Evolutionary conservation across 2,113 vertebrate species (phyloP).

Genomic region (Mormyrus iriodes): DNA sequence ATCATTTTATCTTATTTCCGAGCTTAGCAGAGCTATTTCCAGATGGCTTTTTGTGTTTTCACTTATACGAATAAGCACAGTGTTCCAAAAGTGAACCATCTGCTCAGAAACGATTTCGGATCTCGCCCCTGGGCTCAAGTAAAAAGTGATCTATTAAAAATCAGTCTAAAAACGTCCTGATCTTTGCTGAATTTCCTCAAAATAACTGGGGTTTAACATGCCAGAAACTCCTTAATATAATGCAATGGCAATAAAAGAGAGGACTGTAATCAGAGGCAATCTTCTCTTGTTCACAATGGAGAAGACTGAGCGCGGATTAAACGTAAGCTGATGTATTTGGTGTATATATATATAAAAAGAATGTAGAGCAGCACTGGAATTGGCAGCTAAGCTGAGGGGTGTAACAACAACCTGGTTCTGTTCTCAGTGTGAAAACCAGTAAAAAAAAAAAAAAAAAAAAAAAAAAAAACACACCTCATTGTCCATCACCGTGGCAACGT

Average conservation of each 20-base stretch:
- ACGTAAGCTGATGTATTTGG: not conserved
- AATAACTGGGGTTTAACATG: not conserved
- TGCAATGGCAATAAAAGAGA: not conserved
- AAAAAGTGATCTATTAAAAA: not conserved
- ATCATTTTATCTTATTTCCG: not conserved
- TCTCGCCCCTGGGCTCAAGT: not conserved
- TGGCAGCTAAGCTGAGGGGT: not conserved
- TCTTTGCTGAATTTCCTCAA: not conserved
- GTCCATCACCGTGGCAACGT: not conserved
- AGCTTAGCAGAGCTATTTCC: not conserved
- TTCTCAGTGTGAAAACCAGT: not conserved
- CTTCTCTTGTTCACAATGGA: not conserved
- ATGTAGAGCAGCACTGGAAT: not conserved
- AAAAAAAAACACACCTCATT: not conserved
- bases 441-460: not conserved
- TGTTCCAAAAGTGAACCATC: not conserved
- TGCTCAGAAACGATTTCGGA: not conserved
- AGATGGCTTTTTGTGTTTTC: constrained; percentile 5
- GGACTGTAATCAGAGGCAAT: not conserved
- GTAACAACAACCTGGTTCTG: not conserved
- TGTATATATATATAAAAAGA: not conserved
- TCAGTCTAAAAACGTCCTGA: not conserved
- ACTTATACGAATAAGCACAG: not conserved
- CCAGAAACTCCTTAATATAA: not conserved
- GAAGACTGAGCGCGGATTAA: not conserved